phyloP scores from a whole-genome alignment of 2,113 vertebrate species.

The Xiphophorus couchianus region DNA sequence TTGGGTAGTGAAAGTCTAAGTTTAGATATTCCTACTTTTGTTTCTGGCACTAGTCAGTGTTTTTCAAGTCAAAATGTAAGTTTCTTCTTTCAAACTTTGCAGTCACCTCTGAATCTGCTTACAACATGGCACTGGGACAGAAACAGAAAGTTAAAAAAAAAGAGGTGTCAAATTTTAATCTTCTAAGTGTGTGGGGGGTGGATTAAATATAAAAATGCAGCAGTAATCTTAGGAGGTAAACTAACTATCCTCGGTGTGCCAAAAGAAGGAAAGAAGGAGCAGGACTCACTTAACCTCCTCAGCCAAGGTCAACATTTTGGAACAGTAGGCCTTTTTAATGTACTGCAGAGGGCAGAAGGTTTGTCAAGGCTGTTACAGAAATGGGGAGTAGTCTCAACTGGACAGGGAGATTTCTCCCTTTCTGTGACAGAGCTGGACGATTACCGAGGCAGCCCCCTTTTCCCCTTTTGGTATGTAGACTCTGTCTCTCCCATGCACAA shows the following conservation, averaged over 20 bases:
- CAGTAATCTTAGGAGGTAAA: conserved; percentile 34
- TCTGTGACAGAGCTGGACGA: conserved; percentile 65
- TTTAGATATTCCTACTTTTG: conserved; percentile 13
- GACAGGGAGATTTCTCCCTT: conserved; percentile 57
- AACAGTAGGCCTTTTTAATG: conserved; percentile 71
- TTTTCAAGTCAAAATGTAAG: neutral
- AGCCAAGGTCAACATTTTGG: conserved; percentile 63
- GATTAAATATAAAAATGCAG: conserved; percentile 25
- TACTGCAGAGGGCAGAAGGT: conserved; percentile 51
- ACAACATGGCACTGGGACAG: conserved; percentile 24
- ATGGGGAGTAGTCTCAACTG: conserved; percentile 71
- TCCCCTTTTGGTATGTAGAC: conserved; percentile 80
- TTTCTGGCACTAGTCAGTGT: neutral
- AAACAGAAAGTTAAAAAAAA: conserved; percentile 27
- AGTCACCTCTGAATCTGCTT: conserved; percentile 41
- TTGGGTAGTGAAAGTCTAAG: conserved; percentile 4
- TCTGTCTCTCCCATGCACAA: conserved; percentile 62
- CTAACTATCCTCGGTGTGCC: conserved; percentile 42
- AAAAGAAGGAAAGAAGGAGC: conserved; percentile 52
- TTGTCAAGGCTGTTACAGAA: conserved; percentile 37
- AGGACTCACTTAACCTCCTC: conserved; percentile 67
- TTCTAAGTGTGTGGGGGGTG: conserved; percentile 56
- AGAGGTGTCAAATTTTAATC: conserved; percentile 59
- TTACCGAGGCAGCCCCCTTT: conserved; percentile 80
- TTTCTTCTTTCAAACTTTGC: conserved; percentile 12